Evolutionary conservation across 2,797 vertebrate species (phyloP).

Genomic region (Pangasius larnaudii): DNA sequence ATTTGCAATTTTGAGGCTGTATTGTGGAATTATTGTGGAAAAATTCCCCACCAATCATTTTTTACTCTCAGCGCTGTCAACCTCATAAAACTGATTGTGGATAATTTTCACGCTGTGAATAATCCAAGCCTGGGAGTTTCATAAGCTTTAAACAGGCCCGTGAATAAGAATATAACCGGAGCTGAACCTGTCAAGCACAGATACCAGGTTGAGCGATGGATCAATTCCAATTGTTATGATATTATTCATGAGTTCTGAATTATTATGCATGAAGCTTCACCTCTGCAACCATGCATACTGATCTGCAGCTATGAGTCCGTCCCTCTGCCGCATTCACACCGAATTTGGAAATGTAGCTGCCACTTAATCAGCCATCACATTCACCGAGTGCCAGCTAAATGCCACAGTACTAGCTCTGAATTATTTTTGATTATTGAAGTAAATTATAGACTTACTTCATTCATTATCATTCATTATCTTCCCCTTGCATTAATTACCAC

Average conservation of each 20-base stretch:
- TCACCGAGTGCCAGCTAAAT: slow-evolving; percentile 23
- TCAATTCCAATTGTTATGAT: slow-evolving; percentile 51
- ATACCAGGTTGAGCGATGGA: slow-evolving; percentile 31
- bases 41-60: slow-evolving; percentile 3
- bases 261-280: slow-evolving; percentile 39
- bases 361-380: slow-evolving; percentile 44
- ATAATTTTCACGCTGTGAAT: slow-evolving; percentile 25
- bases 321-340: slow-evolving; percentile 32
- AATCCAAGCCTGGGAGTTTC: slow-evolving; percentile 25
- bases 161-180: slow-evolving; percentile 23
- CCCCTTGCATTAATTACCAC: not conserved
- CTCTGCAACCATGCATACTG: slow-evolving; percentile 4
- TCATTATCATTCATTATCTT: not conserved
- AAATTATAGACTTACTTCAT: not conserved
- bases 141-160: slow-evolving; percentile 38
- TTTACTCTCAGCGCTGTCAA: slow-evolving; percentile 4
- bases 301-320: slow-evolving; percentile 23
- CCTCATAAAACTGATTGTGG: slow-evolving; percentile 18
- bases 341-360: slow-evolving; percentile 41
- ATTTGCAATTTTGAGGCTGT: not conserved
- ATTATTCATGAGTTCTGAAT: slow-evolving; percentile 54
- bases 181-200: slow-evolving; percentile 34
- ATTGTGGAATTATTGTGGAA: not conserved
- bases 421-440: slow-evolving; percentile 1
- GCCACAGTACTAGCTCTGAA: not conserved